Evolutionary conservation across 1,140 invertebrate species (phyloP).

Genomic region (Drosophila chauvacae): DNA sequence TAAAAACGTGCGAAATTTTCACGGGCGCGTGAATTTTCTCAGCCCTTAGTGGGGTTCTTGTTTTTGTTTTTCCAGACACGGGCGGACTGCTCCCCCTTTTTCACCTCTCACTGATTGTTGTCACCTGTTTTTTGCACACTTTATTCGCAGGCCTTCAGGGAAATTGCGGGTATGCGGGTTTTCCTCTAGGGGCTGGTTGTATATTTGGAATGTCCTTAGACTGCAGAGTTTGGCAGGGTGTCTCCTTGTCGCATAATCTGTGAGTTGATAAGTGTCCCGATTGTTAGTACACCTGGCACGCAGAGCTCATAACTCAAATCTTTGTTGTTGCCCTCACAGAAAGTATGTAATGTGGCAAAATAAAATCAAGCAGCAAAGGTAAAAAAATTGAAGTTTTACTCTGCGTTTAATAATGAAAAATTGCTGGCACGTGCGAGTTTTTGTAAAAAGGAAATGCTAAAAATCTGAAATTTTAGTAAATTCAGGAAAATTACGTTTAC

Average conservation of each 20-base stretch:
- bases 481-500: not conserved
- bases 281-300: constrained; percentile 76
- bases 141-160: constrained; percentile 5
- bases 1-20: constrained; percentile 84
- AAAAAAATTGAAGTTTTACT: constrained; percentile 50
- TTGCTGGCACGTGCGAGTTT: constrained; percentile 54
- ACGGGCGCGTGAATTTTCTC: constrained; percentile 74
- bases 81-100: not conserved
- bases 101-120: constrained; percentile 66
- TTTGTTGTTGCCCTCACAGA: constrained; percentile 36
- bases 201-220: not conserved
- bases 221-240: not conserved
- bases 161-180: constrained; percentile 2
- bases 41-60: constrained; percentile 55
- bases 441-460: not conserved
- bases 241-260: constrained; percentile 1
- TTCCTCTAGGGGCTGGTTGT: not conserved
- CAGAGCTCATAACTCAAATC: constrained; percentile 75
- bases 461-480: not conserved
- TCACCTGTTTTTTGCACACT: constrained; percentile 67
- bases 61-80: constrained; percentile 68
- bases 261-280: not conserved
- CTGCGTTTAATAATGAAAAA: constrained; percentile 62
- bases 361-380: constrained; percentile 57
- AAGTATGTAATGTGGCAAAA: constrained; percentile 52